Evolutionary conservation across 2,113 vertebrate genomes (phyloP).

Genomic region (Petroica traversi): DNA sequence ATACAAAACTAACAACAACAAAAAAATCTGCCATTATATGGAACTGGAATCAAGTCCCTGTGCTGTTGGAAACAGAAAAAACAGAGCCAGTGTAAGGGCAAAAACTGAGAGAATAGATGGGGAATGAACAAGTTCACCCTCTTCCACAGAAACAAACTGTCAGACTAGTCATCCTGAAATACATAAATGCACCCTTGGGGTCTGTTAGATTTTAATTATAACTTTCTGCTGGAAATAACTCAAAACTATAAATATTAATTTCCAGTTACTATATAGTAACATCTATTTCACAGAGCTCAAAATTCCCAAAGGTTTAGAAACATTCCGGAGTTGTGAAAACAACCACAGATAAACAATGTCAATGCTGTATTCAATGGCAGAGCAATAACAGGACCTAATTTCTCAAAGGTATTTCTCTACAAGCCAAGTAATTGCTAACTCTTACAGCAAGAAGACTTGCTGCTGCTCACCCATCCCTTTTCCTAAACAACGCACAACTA

Average conservation of each 20-base stretch:
- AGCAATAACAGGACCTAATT: not conserved
- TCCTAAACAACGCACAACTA: not conserved
- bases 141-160: not conserved
- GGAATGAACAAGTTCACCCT: not conserved
- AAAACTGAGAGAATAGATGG: not conserved
- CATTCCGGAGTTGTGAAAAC: not conserved
- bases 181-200: not conserved
- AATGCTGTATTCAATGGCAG: not conserved
- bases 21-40: not conserved
- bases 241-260: constrained; percentile 9
- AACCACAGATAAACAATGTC: not conserved
- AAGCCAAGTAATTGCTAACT: not conserved
- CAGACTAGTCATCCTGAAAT: not conserved
- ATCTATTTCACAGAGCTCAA: not conserved
- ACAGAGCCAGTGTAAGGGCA: not conserved
- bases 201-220: constrained; percentile 6
- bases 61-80: not conserved
- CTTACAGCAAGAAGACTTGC: not conserved
- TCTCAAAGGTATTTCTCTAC: constrained; percentile 2
- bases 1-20: not conserved
- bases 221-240: constrained; percentile 1
- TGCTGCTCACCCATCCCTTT: not conserved
- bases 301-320: not conserved
- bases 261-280: not conserved
- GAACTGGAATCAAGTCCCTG: not conserved